A percentile compares a stretch with the other conserved stretches of the same genome.
Conservation (phyloP, 2,888 invertebrate genomes). For the Elysia crispata region DNA sequence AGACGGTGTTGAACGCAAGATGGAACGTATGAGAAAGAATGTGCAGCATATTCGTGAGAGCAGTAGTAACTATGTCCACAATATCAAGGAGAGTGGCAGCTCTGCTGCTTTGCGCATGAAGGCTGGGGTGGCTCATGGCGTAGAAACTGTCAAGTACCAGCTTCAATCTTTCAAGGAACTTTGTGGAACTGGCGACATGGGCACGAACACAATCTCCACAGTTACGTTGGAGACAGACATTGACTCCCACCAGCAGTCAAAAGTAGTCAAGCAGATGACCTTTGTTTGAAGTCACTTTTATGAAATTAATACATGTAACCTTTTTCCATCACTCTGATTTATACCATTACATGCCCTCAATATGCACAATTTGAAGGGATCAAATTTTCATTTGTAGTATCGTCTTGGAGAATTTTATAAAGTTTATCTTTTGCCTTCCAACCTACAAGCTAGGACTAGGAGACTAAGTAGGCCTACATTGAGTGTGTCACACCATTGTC, state of each 20-base stretch:
- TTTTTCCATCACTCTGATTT: no score
- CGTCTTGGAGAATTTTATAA: no score
- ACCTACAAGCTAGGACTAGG: no score
- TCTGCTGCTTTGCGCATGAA: conserved; percentile 67
- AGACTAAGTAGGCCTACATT: no score
- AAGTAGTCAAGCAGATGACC: conserved; percentile 66
- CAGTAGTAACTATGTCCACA: conserved; percentile 67
- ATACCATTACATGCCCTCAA: no score
- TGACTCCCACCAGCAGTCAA: conserved; percentile 64
- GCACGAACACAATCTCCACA: conserved; percentile 72
- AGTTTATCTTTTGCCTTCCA: no score
- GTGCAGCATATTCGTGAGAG: conserved; percentile 61
- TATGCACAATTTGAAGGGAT: no score
- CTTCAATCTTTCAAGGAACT: conserved; percentile 74
- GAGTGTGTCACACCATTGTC: no score
- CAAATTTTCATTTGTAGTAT: no score
- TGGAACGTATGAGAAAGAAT: conserved; percentile 66
- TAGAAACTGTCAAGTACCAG: conserved; percentile 73
- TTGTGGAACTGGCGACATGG: conserved; percentile 75
- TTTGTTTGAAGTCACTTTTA: conserved; percentile 50
- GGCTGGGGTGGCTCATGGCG: conserved; percentile 69
- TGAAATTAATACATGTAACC: no score
- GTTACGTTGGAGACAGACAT: conserved; percentile 72
- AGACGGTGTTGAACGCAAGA: conserved; percentile 65
- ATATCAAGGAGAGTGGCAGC: conserved; percentile 67